phyloP scores from a whole-genome alignment of 2,113 vertebrate species.

The Penelope pileata region DNA sequence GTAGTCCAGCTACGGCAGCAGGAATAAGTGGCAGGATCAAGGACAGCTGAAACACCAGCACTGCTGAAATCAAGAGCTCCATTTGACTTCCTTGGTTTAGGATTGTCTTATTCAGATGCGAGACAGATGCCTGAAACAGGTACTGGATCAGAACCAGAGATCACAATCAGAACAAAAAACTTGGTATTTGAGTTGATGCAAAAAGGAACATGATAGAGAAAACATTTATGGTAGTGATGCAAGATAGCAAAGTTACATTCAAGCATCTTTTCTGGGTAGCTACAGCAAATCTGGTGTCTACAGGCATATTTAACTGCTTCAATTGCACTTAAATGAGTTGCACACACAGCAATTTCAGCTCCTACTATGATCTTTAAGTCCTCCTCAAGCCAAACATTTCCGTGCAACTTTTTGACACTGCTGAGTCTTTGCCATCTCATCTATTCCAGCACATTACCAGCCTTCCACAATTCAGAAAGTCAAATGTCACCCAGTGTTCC shows the following conservation, averaged over 20 bases:
- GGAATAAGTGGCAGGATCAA: neutral
- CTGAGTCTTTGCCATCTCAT: neutral
- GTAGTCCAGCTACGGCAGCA: neutral
- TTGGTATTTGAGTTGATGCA: neutral
- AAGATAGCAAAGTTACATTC: neutral
- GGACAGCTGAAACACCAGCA: neutral
- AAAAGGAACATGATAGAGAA: neutral
- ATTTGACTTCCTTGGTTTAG: neutral
- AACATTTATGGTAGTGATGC: neutral
- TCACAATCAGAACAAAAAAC: neutral
- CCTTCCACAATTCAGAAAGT: neutral
- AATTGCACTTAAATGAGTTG: neutral
- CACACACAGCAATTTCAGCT: neutral
- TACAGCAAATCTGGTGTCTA: neutral
- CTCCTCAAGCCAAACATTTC: neutral
- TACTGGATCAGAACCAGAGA: neutral
- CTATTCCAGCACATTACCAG: neutral
- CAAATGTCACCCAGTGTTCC: neutral
- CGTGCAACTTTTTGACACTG: neutral
- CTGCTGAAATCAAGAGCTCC: neutral
- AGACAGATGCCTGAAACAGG: neutral
- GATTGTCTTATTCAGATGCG: neutral
- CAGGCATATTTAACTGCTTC: neutral
- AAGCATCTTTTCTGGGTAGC: neutral
- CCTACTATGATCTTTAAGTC: neutral